Percentiles rank a stretch among this genome's conserved stretches.
Evolutionary conservation across 2,797 vertebrate genomes (phyloP).

Genomic region (Manis javanica): DNA sequence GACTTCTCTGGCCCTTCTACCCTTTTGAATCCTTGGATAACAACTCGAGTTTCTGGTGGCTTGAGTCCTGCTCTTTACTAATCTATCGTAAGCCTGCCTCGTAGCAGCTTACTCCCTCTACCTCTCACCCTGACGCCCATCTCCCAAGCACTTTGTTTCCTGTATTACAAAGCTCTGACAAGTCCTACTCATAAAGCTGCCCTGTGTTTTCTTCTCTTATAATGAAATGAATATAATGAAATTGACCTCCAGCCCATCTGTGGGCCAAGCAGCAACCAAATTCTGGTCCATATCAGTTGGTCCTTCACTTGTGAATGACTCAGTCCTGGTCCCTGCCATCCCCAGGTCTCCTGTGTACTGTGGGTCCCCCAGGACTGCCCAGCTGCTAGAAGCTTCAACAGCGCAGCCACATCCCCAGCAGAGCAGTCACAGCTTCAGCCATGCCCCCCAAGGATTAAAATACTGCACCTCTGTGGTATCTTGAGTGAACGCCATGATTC

Average conservation of each 20-base stretch:
- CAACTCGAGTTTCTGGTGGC: neutral
- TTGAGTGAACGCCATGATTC: neutral
- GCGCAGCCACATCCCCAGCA: neutral
- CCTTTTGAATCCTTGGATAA: neutral
- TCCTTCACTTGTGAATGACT: neutral
- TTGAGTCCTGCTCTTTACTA: neutral
- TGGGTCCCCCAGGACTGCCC: neutral
- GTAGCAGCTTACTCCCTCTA: neutral
- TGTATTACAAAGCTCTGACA: neutral
- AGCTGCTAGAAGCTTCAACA: neutral
- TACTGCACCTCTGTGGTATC: neutral
- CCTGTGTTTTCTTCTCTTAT: neutral
- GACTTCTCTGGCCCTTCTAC: neutral
- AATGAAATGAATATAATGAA: neutral
- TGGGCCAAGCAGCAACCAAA: neutral
- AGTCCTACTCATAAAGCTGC: neutral
- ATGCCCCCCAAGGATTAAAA: neutral
- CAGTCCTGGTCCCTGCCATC: neutral
- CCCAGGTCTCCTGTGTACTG: neutral
- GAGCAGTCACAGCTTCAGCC: neutral
- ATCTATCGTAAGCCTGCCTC: neutral
- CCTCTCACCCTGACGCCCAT: neutral
- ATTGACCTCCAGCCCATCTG: neutral
- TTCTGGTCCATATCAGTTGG: neutral
- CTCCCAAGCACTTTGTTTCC: neutral